These are phyloP conservation scores for Uria lomvia DNA, from an alignment of 2,113 vertebrate species.

Conservation along the genomic window DNA sequence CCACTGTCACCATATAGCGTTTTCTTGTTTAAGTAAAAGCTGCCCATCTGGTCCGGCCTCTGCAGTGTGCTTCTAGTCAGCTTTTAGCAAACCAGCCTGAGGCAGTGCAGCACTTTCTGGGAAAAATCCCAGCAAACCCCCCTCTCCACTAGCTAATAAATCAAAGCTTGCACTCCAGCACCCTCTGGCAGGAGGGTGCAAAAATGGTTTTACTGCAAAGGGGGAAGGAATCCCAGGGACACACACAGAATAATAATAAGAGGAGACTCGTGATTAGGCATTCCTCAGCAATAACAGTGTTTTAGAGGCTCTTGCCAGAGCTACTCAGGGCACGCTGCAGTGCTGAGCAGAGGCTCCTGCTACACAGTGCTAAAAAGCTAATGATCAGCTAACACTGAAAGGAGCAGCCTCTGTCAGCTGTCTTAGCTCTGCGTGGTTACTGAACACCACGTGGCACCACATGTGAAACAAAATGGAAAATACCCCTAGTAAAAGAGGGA, in stretches of 20 bases:
- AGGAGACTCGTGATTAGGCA: neutral
- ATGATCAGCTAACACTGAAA: neutral
- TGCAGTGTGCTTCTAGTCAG: neutral
- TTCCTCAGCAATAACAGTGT: neutral
- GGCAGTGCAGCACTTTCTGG: neutral
- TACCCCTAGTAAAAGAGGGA: neutral
- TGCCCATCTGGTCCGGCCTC: constrained; percentile 12
- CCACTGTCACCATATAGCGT: neutral
- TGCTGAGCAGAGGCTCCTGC: neutral
- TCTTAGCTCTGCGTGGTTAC: neutral
- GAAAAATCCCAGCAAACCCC: neutral
- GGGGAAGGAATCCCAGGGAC: neutral
- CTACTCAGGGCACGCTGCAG: fast-evolving
- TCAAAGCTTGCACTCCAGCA: neutral
- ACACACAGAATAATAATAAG: neutral
- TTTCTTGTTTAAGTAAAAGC: neutral
- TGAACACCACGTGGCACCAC: neutral
- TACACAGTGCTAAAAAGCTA: neutral
- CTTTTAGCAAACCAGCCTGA: constrained; percentile 12
- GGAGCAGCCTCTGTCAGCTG: neutral
- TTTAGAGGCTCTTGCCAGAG: neutral
- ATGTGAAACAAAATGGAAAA: neutral
- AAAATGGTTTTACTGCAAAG: neutral
- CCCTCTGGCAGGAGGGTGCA: neutral
- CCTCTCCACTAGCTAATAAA: neutral